Evolutionary conservation across 2,797 vertebrate species (phyloP).

Genomic region (Melanotaenia maccullochi): DNA sequence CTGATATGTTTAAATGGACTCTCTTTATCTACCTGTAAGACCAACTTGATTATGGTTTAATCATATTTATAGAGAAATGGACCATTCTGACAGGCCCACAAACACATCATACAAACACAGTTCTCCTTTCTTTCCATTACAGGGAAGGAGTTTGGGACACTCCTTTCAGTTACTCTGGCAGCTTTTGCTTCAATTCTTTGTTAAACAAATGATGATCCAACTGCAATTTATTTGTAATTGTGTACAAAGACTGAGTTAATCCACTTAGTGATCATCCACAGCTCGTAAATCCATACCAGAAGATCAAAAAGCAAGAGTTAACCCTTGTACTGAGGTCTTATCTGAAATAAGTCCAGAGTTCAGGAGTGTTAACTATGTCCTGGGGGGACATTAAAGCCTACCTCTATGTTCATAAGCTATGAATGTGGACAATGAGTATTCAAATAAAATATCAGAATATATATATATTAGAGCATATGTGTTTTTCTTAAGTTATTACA

Average conservation of each 20-base stretch:
- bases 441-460: background rate
- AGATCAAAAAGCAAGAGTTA: constrained; percentile 54
- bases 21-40: no score
- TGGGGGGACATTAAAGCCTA: background rate
- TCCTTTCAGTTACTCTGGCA: background rate
- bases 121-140: constrained; percentile 3
- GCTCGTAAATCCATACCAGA: constrained; percentile 6
- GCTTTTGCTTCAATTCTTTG: constrained; percentile 22
- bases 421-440: background rate
- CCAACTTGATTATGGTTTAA: no score
- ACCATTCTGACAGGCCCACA: no score
- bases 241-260: background rate
- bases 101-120: background rate
- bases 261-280: background rate
- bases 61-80: no score
- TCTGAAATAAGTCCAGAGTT: constrained; percentile 21
- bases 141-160: background rate
- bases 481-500: no score
- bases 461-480: background rate
- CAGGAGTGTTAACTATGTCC: constrained; percentile 1
- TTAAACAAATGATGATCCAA: background rate
- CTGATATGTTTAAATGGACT: no score
- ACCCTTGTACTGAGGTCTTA: constrained; percentile 50
- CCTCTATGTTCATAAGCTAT: background rate
- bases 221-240: constrained; percentile 1